These are phyloP conservation scores for Lathamus discolor DNA, from an alignment of 2,113 vertebrate genomes.

Conservation along the genomic window DNA sequence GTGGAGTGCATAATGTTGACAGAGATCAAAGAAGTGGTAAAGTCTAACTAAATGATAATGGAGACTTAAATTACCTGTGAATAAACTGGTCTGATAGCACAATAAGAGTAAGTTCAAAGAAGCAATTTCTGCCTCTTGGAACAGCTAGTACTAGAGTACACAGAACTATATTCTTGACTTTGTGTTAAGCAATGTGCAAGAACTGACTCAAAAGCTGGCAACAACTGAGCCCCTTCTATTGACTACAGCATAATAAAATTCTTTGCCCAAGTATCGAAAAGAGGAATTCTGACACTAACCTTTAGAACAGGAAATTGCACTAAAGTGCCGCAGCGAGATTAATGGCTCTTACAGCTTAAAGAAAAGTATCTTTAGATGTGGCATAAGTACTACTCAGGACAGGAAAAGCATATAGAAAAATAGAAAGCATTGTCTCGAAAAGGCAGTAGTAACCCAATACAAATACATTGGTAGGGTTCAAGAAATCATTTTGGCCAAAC, in stretches of 20 bases:
- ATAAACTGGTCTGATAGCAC: constrained; percentile 53
- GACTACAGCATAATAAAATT: background rate
- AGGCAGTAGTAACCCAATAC: background rate
- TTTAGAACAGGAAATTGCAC: background rate
- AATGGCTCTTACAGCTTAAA: background rate
- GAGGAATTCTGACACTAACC: background rate
- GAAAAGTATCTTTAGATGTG: background rate
- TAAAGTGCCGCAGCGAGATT: background rate
- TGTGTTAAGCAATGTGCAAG: background rate
- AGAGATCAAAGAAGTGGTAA: constrained; percentile 62
- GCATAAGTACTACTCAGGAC: background rate
- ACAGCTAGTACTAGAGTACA: constrained; percentile 28
- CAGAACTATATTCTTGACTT: background rate
- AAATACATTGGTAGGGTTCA: too few species aligned
- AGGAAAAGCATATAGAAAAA: background rate
- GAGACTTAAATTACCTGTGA: constrained; percentile 49
- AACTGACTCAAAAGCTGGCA: background rate
- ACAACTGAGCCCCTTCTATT: background rate
- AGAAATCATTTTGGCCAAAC: background rate
- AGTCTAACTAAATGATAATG: constrained; percentile 48
- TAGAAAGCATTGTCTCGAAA: background rate
- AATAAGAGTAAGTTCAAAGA: constrained; percentile 29
- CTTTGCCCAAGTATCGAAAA: background rate
- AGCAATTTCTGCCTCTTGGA: constrained; percentile 38
- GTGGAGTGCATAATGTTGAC: constrained; percentile 50